Conservation (phyloP, 2,888 invertebrate genomes). For the Siphonodentalium dalli region DNA sequence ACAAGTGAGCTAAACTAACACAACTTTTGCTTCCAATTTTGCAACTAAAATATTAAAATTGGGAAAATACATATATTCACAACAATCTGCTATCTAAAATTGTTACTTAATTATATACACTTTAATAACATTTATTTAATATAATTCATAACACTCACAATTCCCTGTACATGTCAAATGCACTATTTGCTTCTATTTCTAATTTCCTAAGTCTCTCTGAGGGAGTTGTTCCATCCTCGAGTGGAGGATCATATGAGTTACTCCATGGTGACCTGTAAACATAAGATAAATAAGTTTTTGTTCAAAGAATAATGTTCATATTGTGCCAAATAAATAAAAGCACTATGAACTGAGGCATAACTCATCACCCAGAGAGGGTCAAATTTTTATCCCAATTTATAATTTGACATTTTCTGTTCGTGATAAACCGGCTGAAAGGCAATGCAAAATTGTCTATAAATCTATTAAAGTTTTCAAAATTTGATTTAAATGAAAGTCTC, state of each 20-base stretch:
- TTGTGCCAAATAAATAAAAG: too few relatives aligned
- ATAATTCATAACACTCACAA: conserved; percentile 71
- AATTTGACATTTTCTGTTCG: too few relatives aligned
- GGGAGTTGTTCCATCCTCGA: conserved; percentile 98
- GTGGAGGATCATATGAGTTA: conserved; percentile 95
- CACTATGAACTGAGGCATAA: too few relatives aligned
- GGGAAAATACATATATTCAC: not conserved
- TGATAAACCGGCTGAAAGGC: too few relatives aligned
- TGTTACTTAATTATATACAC: not conserved
- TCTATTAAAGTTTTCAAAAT: too few relatives aligned
- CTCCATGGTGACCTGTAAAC: conserved; percentile 91
- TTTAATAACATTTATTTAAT: too few relatives aligned
- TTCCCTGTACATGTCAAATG: conserved; percentile 98
- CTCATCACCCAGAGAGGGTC: too few relatives aligned
- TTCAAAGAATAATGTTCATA: not conserved
- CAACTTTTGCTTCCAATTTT: too few relatives aligned
- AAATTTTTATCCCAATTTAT: too few relatives aligned
- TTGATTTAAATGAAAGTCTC: too few relatives aligned
- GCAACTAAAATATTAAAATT: not conserved
- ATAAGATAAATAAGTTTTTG: not conserved
- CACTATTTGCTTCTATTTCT: conserved; percentile 97
- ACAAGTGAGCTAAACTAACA: too few relatives aligned
- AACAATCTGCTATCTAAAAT: not conserved
- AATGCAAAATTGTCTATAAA: too few relatives aligned
- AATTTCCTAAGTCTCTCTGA: conserved; percentile 93